A percentile compares a stretch with the other conserved stretches of the same genome.
Conservation (phyloP, 2,888 invertebrate species). For the Halictus quadricinctus region DNA sequence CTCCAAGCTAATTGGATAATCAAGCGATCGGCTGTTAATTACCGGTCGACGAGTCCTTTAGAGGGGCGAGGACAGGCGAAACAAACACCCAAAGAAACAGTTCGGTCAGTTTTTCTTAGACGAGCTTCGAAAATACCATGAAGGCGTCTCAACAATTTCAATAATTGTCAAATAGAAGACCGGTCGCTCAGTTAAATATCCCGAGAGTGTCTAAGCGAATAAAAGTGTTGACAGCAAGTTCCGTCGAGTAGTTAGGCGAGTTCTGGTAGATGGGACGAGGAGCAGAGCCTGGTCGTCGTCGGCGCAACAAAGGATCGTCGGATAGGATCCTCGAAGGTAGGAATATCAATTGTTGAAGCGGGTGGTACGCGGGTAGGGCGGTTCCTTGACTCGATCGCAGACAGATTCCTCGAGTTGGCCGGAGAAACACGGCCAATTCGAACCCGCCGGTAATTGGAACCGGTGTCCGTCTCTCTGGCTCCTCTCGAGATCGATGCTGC, state of each 20-base stretch:
- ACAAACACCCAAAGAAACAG: neutral
- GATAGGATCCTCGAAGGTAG: constrained; percentile 31
- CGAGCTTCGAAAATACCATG: too few relatives aligned
- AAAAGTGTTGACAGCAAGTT: neutral
- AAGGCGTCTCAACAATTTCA: neutral
- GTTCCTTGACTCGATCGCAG: constrained; percentile 43
- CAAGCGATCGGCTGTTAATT: constrained; percentile 5
- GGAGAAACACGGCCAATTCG: constrained; percentile 73
- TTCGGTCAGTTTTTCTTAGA: neutral
- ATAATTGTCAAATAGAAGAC: neutral
- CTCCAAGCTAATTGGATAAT: constrained; percentile 59
- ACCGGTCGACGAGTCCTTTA: neutral
- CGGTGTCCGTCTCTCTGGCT: constrained; percentile 67
- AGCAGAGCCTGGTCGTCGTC: neutral
- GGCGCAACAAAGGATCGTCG: neutral
- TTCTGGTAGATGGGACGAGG: neutral
- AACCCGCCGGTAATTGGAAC: constrained; percentile 73
- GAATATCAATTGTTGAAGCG: constrained; percentile 62
- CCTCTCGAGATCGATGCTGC: constrained; percentile 60
- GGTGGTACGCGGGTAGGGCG: constrained; percentile 35
- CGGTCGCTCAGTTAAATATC: neutral
- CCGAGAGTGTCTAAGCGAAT: neutral
- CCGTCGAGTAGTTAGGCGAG: neutral
- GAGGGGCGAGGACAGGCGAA: neutral
- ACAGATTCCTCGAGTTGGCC: constrained; percentile 69